phyloP scores from a whole-genome alignment of 1,140 invertebrate species.

The Caenorhabditis remanei region DNA sequence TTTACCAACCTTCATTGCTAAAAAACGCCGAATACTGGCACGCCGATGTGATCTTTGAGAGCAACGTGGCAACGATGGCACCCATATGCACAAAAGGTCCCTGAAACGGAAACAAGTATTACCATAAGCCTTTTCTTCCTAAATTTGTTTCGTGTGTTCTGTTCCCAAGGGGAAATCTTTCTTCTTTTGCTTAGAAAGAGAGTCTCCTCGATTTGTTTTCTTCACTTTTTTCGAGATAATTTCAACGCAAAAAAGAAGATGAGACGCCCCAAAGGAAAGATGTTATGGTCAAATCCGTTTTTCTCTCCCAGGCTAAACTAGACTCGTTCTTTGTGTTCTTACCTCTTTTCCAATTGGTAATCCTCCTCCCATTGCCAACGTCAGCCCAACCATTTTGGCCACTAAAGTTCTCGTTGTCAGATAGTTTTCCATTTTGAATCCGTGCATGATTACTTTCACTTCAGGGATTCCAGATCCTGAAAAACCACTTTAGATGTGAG shows the following conservation, averaged over 20 bases:
- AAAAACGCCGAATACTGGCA: constrained; percentile 75
- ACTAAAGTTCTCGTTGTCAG: constrained; percentile 93
- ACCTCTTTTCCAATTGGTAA: constrained; percentile 97
- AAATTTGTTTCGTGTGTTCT: constrained; percentile 36
- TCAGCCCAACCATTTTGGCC: constrained; percentile 93
- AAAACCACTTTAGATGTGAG: too few relatives aligned
- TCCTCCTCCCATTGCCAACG: constrained; percentile 93
- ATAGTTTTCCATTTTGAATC: constrained; percentile 96
- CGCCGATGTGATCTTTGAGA: constrained; percentile 72
- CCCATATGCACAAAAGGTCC: constrained; percentile 78
- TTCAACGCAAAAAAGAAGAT: constrained; percentile 83
- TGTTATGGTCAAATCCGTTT: not conserved
- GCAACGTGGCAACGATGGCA: constrained; percentile 75
- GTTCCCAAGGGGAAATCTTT: not conserved
- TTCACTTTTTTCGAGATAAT: constrained; percentile 59
- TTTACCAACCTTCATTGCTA: constrained; percentile 70
- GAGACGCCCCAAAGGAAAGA: constrained; percentile 78
- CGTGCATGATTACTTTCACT: constrained; percentile 97
- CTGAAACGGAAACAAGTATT: constrained; percentile 53
- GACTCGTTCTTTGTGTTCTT: not conserved
- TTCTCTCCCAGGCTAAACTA: constrained; percentile 68
- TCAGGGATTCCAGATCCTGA: constrained; percentile 96
- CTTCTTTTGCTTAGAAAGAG: not conserved
- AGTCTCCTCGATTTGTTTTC: constrained; percentile 47
- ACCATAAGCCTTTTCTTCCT: not conserved